Percentiles rank a stretch among this genome's conserved stretches.
These are phyloP conservation scores for Protaetia brevitarsis DNA, from an alignment of 1,140 invertebrate genomes.

Conservation along the genomic window DNA sequence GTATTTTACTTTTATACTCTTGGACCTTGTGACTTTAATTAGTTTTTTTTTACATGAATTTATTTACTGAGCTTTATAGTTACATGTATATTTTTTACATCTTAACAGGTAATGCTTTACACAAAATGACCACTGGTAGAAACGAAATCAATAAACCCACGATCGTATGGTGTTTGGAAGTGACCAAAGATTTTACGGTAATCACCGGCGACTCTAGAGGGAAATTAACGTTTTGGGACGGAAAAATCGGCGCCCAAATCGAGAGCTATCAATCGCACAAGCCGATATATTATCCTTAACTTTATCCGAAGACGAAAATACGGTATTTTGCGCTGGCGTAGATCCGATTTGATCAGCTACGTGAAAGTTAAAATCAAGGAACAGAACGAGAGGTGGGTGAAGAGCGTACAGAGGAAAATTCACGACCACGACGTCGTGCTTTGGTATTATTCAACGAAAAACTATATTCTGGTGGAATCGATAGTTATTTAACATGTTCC, in stretches of 20 bases:
- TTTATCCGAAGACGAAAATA: constrained; percentile 67
- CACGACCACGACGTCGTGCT: constrained; percentile 83
- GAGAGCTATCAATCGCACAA: constrained; percentile 73
- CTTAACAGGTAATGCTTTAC: constrained; percentile 77
- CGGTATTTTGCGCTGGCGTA: constrained; percentile 75
- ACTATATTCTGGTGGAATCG: constrained; percentile 75
- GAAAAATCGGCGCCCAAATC: constrained; percentile 69
- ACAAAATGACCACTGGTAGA: constrained; percentile 72
- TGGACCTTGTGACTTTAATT: no score
- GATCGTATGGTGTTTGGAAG: constrained; percentile 80
- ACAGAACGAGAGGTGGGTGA: constrained; percentile 69
- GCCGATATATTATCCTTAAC: constrained; percentile 73
- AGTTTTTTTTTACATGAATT: no score
- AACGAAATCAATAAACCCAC: constrained; percentile 63
- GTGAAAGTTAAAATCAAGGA: constrained; percentile 62
- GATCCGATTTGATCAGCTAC: constrained; percentile 76
- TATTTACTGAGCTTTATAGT: no score
- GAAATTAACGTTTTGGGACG: constrained; percentile 84
- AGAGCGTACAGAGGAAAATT: constrained; percentile 69
- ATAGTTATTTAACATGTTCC: constrained; percentile 70
- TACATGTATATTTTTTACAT: no score
- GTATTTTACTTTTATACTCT: no score
- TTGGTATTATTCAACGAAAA: constrained; percentile 61
- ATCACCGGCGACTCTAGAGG: constrained; percentile 87
- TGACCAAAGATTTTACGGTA: constrained; percentile 77